Evolutionary conservation across 1,140 invertebrate species (phyloP).

Genomic region (Drosophila tani): DNA sequence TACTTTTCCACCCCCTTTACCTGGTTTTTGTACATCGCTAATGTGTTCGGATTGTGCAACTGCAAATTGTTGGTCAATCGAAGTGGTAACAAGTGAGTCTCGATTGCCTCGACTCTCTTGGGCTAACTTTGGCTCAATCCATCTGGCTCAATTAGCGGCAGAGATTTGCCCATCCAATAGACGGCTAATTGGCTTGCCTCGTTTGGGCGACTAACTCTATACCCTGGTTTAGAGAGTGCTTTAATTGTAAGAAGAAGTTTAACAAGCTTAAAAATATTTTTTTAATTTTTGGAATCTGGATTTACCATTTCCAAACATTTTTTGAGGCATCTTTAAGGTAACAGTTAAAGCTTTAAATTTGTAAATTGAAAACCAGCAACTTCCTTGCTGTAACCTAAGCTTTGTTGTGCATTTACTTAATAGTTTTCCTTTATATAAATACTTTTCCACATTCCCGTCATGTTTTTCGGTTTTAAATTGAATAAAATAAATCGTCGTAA

Average conservation of each 20-base stretch:
- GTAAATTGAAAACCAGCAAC: too few species aligned
- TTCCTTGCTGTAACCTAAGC: too few species aligned
- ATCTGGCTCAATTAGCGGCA: constrained; percentile 31
- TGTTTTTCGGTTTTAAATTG: neutral
- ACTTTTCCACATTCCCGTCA: neutral
- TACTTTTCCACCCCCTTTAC: neutral
- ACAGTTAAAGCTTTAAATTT: neutral
- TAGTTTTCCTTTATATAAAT: neutral
- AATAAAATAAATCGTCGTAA: neutral
- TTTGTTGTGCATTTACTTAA: too few species aligned
- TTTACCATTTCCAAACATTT: neutral
- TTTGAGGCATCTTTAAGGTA: too few species aligned
- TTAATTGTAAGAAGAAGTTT: too few species aligned
- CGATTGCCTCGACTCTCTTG: constrained; percentile 12
- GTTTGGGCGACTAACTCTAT: neutral
- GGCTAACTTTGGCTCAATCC: constrained; percentile 22
- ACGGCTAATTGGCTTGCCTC: constrained; percentile 27
- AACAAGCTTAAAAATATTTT: too few species aligned
- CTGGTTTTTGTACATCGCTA: neutral
- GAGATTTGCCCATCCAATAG: constrained; percentile 21
- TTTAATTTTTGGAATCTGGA: too few species aligned
- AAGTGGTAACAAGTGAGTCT: constrained; percentile 33
- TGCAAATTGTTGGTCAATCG: constrained; percentile 28
- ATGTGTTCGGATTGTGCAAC: constrained; percentile 15
- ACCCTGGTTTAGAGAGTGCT: neutral